A percentile compares a stretch with the other conserved stretches of the same genome.
Evolutionary conservation across 2,888 invertebrate species (phyloP).

Genomic region (Drosophila kokeensis): DNA sequence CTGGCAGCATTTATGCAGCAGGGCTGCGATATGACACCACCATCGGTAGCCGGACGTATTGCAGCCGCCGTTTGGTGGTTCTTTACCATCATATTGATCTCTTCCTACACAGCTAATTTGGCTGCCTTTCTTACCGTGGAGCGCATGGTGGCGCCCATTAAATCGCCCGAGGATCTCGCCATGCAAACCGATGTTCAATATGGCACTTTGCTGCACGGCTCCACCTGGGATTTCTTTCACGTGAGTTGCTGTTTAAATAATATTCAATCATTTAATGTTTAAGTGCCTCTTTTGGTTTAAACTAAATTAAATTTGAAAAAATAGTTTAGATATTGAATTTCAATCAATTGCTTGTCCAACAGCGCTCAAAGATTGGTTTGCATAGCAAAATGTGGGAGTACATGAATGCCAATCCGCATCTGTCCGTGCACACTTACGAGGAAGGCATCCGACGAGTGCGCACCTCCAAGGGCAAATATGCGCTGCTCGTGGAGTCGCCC

Average conservation of each 20-base stretch:
- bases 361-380: slow-evolving; percentile 94
- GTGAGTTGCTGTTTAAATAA: slow-evolving; percentile 53
- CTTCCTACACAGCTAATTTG: slow-evolving; percentile 99
- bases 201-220: slow-evolving; percentile 91
- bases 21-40: slow-evolving; percentile 97
- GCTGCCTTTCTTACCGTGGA: slow-evolving; percentile 99
- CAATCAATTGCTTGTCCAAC: background rate
- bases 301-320: background rate
- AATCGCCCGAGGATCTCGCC: slow-evolving; percentile 95
- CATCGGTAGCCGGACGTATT: slow-evolving; percentile 91
- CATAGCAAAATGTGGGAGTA: slow-evolving; percentile 97
- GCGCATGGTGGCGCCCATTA: slow-evolving; percentile 97
- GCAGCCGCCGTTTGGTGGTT: slow-evolving; percentile 99
- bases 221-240: slow-evolving; percentile 95
- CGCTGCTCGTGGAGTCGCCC: slow-evolving; percentile 90
- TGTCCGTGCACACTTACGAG: slow-evolving; percentile 92
- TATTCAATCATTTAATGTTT: background rate
- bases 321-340: background rate
- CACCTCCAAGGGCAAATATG: slow-evolving; percentile 92
- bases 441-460: slow-evolving; percentile 93
- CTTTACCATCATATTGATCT: slow-evolving; percentile 98
- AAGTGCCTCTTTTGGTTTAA: background rate
- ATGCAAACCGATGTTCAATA: slow-evolving; percentile 97
- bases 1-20: slow-evolving; percentile 99
- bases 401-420: slow-evolving; percentile 94